Evolutionary conservation across 2,888 invertebrate genomes (phyloP), one percentile per base, ranked within the genome.

Genomic region (Pyrgus malvae): DNA sequence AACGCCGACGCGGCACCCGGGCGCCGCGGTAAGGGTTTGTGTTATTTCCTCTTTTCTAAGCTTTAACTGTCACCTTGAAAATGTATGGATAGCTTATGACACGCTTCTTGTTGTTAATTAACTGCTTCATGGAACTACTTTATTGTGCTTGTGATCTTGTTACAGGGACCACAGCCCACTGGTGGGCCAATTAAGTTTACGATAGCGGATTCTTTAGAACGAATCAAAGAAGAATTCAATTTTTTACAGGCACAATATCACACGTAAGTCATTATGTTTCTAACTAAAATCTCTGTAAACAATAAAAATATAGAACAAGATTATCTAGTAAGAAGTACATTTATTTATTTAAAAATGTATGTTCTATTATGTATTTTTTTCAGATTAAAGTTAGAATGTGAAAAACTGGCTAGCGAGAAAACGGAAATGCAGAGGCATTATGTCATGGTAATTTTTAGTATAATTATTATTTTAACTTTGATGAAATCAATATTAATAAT

Each of bases 391-490:
- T 93, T 98, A 91, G 99, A 99, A 92, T 97, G 98, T 91, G 99
- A 99, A 88, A 99, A 99, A 91, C 90, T 99, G 83, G 97, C 96
- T 63, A 96, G 95, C 87, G 99, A 99, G 91, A 99, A 99, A 92
- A 98, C 98, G 72, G 98, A 98, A 92, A 98, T 99, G 95, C 98
- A 99, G 90, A 93, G 99, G 89, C 98, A 99, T 93, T 99, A 98
- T 92, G 98, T 98, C 74, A 98, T 99, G 98, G 98, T 98, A 92
- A 42, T 21, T 8, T 49, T 27, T 19, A 21, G n/a, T n/a, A n/a
- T n/a, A n/a, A n/a, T n/a, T n/a, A n/a, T n/a, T n/a, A n/a, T 44
- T 42, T 19, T 19, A 17, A 37, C 19, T 19, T 5, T 19, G n/a
- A n/a, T 37, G 17, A 17, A 1, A 37, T 19, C n/a, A n/a, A n/a